Evolutionary conservation across 2,113 vertebrate species (phyloP), one percentile per base, ranked within the genome.

Genomic region (Xiphophorus maculatus): DNA sequence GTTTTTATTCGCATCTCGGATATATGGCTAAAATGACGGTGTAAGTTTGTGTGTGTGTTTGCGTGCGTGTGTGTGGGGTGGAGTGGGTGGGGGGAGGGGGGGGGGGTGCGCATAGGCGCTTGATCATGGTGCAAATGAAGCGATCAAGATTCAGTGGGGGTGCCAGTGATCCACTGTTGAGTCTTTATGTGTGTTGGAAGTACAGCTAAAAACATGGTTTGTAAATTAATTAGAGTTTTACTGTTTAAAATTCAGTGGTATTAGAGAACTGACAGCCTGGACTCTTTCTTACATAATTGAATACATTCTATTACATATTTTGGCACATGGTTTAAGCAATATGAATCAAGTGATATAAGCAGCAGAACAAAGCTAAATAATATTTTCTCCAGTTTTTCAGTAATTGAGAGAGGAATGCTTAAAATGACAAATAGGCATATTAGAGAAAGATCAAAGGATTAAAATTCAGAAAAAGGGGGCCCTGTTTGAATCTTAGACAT

Each of bases 11-110:
- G 10, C 13, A 73, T 51, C 68, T 80, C 30, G 83, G 54, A 66
- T 74, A 44, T 65, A 76, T 66, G 44, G 54, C 73, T 79, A 42
- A 61, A 69, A 71, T 72, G 70, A 61, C 68, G 12, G 27, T 72
- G 40, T 11, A 13, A 0, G 40, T 3, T 12, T 15, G 40, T 12
- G 40, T 15, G 40, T 42, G n/a, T 66, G 79, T 65, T 73, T 72
- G 42, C 5, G 63, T 42, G 27, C 64, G 79, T 65, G 74, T 72
- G 42, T 12, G 10, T 25, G 27, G 12, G 27, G 27, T 28, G 27
- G 27, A 28, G 27, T 28, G 27, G 27, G 27, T n/a, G 28, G 28
- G 1, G 28, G 28, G 28, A 5, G 32, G 32, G 5, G 37, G 0
- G 11, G 63, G 37, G 22, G 64, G 79, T 65, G 74, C 70, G 42